Percentiles rank a stretch among this genome's conserved stretches.
Evolutionary conservation across 2,113 vertebrate genomes (phyloP).

Genomic region (Dicrurus megarhynchus): DNA sequence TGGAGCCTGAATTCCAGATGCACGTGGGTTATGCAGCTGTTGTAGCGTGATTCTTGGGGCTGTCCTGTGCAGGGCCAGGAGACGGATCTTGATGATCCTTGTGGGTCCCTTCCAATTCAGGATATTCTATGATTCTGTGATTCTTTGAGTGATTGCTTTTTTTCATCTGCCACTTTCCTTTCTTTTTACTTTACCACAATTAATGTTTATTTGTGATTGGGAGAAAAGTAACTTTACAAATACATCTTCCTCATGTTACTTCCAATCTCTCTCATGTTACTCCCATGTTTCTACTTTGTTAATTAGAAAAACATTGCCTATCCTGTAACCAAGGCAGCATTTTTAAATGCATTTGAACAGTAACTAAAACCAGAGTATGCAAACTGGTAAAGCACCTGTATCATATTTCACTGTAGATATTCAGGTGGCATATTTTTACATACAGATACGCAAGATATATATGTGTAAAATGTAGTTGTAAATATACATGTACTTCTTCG

Average conservation of each 20-base stretch:
- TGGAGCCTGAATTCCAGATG: neutral
- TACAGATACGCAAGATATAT: neutral
- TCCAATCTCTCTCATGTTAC: neutral
- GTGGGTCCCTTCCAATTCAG: neutral
- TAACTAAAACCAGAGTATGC: neutral
- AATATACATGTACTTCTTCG: neutral
- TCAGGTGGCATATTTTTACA: neutral
- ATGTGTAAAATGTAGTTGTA: neutral
- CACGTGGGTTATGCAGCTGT: rapidly evolving
- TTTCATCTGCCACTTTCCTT: neutral
- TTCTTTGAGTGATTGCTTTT: neutral
- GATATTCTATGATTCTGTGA: neutral
- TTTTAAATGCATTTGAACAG: neutral
- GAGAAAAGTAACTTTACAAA: neutral
- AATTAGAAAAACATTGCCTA: neutral
- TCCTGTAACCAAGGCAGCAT: neutral
- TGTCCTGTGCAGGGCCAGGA: neutral
- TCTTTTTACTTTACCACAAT: neutral
- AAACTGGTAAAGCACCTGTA: neutral
- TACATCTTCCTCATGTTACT: neutral
- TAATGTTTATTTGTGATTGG: neutral
- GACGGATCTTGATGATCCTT: neutral
- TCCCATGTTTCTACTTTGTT: neutral
- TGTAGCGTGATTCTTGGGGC: neutral
- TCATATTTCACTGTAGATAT: neutral